Percentiles rank a stretch among this genome's conserved stretches.
Conservation (phyloP, 2,797 vertebrate species). For the Mareca penelope region DNA sequence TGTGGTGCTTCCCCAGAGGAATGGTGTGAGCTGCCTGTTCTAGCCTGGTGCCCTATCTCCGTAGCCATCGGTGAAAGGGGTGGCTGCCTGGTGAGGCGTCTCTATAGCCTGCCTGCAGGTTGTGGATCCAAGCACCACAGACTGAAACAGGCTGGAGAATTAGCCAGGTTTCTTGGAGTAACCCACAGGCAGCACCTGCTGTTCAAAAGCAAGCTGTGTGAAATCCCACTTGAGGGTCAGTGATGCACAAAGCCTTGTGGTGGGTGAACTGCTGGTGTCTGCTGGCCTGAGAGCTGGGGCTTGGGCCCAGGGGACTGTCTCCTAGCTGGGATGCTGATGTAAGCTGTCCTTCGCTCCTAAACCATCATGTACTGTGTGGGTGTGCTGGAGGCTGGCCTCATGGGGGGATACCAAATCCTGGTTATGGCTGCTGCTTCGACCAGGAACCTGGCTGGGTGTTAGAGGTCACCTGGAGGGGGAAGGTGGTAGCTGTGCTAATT, state of each 20-base stretch:
- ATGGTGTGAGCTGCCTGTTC: background rate
- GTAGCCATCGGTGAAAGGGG: rapidly evolving
- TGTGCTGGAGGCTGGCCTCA: background rate
- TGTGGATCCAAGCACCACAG: rapidly evolving
- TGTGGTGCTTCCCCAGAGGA: rapidly evolving
- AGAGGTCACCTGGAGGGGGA: background rate
- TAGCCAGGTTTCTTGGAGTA: background rate
- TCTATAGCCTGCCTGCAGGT: rapidly evolving
- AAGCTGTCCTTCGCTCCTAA: background rate
- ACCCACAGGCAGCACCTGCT: rapidly evolving
- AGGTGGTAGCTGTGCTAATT: background rate
- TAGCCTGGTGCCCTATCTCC: rapidly evolving
- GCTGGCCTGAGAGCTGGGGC: background rate
- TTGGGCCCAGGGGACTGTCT: rapidly evolving
- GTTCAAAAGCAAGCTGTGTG: background rate
- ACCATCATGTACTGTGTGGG: rapidly evolving
- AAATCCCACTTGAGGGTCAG: rapidly evolving
- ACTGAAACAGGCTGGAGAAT: background rate
- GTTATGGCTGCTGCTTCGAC: rapidly evolving
- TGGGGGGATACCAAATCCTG: too few relatives aligned
- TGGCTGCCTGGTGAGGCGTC: background rate
- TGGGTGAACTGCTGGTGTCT: background rate
- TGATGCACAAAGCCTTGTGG: background rate
- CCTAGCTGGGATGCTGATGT: background rate
- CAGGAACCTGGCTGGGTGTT: too few relatives aligned